Base-by-base conservation (phyloP, 2,797 vertebrate genomes). In the Gila robusta region DNA sequence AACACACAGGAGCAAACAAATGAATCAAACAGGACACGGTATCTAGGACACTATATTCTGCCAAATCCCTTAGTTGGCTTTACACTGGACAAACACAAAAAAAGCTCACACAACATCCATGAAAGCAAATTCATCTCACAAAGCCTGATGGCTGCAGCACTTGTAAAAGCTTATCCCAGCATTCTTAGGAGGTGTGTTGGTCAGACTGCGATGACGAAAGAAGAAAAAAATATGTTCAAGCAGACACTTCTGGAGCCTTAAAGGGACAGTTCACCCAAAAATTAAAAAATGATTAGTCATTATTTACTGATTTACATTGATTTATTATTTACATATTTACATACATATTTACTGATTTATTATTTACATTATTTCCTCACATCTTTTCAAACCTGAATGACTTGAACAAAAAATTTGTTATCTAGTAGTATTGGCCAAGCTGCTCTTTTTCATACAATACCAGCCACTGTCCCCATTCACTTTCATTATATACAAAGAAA, bases 91-190 rank as follows among this genome's bases (percentile, higher is more conserved):
- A 80, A 89, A 82, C 54, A 82, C 76, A 70, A 82, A 82, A 87
- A 86, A 81, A 69, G 54, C 86, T 71, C 21, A 73, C 84, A 78
- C 83, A 89, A 86, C 49, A 66, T 73, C 71, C 64, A 37, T 39
- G 66, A 79, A 81, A 82, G 76, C 86, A 79, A 62, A 74, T 76
- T 86, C 54, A 80, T 80, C 52, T 54, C 87, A 81, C 83, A 89
- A 81, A 64, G 74, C 70, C 35, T 72, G 82, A 83, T 78, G 79
- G 59, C 54, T 74, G 69, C 79, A 79, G 52, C 66, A 54, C 47
- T 80, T 80, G 64, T 52, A 52, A 81, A 80, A 81, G 79, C 79
- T 82, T 79, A 32, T 88, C 87, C 83, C n/a, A 84, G 79, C 84
- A 86, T 74, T 88, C 67, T 71, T 76, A 71, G 59, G 49, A 54